A percentile compares a stretch with the other conserved stretches of the same genome.
Evolutionary conservation across 2,113 vertebrate species (phyloP).

Genomic region (Nothocercus julius): DNA sequence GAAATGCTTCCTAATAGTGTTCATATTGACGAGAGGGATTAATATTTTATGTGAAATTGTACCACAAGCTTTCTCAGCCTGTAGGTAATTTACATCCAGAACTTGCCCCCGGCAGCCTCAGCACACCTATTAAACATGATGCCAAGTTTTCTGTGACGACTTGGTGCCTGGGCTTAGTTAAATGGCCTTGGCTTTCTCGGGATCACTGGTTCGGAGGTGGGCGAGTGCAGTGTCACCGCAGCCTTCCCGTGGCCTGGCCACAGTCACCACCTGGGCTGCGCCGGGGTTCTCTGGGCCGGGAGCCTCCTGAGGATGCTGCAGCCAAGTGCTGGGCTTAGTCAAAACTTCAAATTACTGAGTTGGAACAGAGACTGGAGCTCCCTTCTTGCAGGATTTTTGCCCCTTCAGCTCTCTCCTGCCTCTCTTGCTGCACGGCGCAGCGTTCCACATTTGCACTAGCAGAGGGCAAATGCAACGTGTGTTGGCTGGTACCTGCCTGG

Average conservation of each 20-base stretch:
- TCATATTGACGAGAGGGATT: background rate
- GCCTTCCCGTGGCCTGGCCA: accelerated
- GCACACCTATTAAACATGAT: background rate
- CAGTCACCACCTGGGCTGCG: background rate
- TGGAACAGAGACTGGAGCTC: background rate
- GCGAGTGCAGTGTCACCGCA: accelerated
- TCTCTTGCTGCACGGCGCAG: background rate
- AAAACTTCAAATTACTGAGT: background rate
- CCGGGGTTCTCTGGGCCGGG: accelerated
- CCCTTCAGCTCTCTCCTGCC: background rate
- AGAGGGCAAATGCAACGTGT: background rate
- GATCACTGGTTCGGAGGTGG: accelerated
- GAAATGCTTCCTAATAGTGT: background rate
- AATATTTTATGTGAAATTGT: background rate
- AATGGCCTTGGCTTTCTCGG: background rate
- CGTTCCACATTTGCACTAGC: background rate
- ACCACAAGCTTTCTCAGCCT: slow-evolving; percentile 3
- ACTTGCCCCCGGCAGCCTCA: background rate
- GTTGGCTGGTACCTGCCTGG: background rate
- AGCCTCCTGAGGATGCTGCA: background rate
- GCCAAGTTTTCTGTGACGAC: background rate
- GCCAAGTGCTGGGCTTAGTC: background rate
- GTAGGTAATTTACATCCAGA: background rate
- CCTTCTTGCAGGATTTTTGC: background rate
- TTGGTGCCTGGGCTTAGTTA: background rate